Percentiles rank a stretch among this genome's conserved stretches.
phyloP scores from a whole-genome alignment of 2,113 vertebrate genomes.

The Cnemophilus loriae region DNA sequence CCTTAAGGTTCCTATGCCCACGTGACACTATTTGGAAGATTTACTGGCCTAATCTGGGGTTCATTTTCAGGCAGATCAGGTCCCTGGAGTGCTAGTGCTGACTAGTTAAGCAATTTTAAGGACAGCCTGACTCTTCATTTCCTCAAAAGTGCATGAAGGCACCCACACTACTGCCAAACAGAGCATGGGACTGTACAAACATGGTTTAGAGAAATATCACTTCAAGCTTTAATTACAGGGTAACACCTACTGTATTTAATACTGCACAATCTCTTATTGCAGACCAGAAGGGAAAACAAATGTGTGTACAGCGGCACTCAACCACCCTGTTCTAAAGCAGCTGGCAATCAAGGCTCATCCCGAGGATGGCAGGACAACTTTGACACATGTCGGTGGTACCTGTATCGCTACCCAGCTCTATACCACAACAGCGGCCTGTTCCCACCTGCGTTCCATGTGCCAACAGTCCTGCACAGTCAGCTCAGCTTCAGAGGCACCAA shows the following conservation, averaged over 20 bases:
- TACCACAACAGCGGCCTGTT: background rate
- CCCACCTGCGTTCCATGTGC: background rate
- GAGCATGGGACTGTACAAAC: background rate
- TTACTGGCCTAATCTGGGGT: background rate
- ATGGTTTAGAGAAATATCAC: background rate
- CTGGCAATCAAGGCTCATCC: fast-evolving
- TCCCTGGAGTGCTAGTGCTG: background rate
- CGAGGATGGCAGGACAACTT: background rate
- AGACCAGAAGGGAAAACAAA: background rate
- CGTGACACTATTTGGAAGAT: background rate
- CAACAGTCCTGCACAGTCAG: background rate
- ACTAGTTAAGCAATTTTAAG: background rate
- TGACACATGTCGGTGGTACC: background rate
- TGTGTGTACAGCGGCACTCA: background rate
- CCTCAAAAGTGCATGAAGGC: background rate
- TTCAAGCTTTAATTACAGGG: background rate
- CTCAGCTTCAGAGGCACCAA: background rate
- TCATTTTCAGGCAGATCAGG: background rate
- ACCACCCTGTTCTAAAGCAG: background rate
- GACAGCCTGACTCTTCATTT: background rate
- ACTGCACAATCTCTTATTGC: background rate
- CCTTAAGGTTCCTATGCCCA: background rate
- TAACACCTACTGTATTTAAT: background rate
- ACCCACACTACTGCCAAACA: background rate
- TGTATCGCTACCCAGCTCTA: background rate